Evolutionary conservation across 1,140 invertebrate genomes (phyloP).

Genomic region (Diabrotica virgifera): DNA sequence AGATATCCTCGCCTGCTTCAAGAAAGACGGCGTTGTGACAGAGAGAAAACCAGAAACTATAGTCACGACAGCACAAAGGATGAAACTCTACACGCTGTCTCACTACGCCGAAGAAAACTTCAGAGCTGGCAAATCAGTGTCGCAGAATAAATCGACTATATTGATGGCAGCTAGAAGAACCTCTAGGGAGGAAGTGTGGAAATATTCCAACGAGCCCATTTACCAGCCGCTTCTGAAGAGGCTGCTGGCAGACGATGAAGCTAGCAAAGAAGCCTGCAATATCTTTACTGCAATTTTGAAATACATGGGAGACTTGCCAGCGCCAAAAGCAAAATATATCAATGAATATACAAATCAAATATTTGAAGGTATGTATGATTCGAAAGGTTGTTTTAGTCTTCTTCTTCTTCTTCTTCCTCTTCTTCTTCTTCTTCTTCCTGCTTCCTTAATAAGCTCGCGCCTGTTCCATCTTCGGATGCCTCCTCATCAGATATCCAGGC

Average conservation of each 20-base stretch:
- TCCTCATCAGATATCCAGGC: too few species aligned
- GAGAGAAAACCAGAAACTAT: conserved; percentile 49
- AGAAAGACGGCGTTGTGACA: conserved; percentile 53
- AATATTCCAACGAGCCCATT: conserved; percentile 79
- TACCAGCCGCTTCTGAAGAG: conserved; percentile 84
- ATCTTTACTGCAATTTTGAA: conserved; percentile 69
- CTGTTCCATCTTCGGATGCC: too few species aligned
- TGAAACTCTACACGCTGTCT: conserved; percentile 75
- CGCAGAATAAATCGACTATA: conserved; percentile 62
- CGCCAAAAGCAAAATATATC: conserved; percentile 63
- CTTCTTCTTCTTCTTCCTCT: too few species aligned
- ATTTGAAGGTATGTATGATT: conserved; percentile 58
- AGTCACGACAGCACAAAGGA: conserved; percentile 55
- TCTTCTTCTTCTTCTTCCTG: too few species aligned
- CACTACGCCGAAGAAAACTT: conserved; percentile 82
- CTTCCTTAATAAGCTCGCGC: too few species aligned
- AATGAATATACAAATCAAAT: conserved; percentile 85
- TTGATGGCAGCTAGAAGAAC: conserved; percentile 58
- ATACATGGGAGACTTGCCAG: conserved; percentile 93
- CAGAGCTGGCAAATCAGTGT: conserved; percentile 55
- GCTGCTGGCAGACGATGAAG: conserved; percentile 70
- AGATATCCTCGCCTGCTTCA: conserved; percentile 57
- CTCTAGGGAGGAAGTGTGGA: conserved; percentile 70
- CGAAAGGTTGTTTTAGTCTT: conserved; percentile 35
- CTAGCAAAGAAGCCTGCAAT: conserved; percentile 64